Evolutionary conservation across 1,140 invertebrate species (phyloP), one percentile per base, ranked within the genome.

Genomic region (Drosophila nasuta): DNA sequence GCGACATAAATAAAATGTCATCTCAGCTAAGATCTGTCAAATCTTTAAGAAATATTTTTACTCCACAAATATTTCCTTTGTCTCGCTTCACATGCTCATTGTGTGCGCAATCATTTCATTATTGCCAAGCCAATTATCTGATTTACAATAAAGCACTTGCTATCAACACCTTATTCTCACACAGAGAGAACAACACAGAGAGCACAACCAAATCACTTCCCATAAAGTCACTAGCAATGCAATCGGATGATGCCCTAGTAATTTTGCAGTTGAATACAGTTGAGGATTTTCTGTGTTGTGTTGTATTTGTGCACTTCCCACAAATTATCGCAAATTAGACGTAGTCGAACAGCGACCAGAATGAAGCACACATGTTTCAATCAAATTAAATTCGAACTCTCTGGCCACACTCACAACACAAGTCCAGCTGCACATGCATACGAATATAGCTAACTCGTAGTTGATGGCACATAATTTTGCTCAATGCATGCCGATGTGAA

Each of bases 281-380:
- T 28, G 66, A 52, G 46, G 11, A 28, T 38, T 10, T 38, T 25
- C 20, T 38, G 35, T 38, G 30, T 8, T 33, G 68, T 64, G 41
- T 41, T 62, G 20, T n/a, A 33, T 74, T 57, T 68, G 41, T 66
- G 75, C 28, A 73, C 77, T 87, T 88, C 85, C 83, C 83, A 88
- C 83, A 88, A 87, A 88, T 88, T 88, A 88, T 88, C 82, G 79
- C 82, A 88, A 87, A 87, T 87, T 87, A 87, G 82, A 78, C 83
- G 82, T 78, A 86, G 78, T 70, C 63, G 79, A 77, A 81, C 67
- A 10, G 20, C 38, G 57, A 38, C 66, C 67, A 65, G 45, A 63
- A 52, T 60, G 46, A 8, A 63, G 66, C 72, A 75, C 73, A 75
- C 73, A 75, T 75, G 73, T 75, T 72, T 72, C 68, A 76, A 82